These are phyloP conservation scores for Porites rus DNA, from an alignment of 92 coral and sea anemone genomes.

Conservation along the genomic window DNA sequence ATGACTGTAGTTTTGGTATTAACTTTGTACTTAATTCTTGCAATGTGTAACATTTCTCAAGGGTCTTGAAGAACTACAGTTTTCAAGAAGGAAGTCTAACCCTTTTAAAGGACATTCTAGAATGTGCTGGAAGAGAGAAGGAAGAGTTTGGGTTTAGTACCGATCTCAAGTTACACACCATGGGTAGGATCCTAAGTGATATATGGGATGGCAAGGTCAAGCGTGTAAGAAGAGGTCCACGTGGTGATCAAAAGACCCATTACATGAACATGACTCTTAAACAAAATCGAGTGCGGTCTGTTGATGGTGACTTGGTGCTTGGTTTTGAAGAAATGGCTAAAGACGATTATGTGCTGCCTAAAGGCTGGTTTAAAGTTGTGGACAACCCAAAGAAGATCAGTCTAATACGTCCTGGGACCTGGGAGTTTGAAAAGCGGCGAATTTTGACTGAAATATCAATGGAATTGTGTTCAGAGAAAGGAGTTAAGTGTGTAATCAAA, in stretches of 20 bases:
- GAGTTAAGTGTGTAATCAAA: background rate
- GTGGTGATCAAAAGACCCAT: background rate
- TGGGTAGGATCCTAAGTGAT: background rate
- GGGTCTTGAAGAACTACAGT: conserved; percentile 11
- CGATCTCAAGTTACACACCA: background rate
- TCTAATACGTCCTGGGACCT: background rate
- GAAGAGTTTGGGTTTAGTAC: background rate
- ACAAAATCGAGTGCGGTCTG: background rate
- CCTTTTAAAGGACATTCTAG: background rate
- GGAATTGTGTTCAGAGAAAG: conserved; percentile 8
- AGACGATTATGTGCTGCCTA: conserved; percentile 3
- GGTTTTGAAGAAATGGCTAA: background rate
- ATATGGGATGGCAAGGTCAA: conserved; percentile 9
- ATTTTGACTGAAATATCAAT: conserved; percentile 13
- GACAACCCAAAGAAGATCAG: background rate
- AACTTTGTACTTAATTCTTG: no score
- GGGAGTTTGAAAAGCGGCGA: conserved; percentile 23
- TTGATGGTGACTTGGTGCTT: background rate
- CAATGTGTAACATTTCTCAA: background rate
- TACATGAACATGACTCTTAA: background rate
- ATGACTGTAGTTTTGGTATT: no score
- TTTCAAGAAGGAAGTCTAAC: conserved; percentile 1
- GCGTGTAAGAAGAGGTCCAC: background rate
- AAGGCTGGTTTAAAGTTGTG: conserved; percentile 20
- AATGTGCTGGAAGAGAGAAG: conserved; percentile 7